Conservation (phyloP, 2,797 vertebrate species). For the Darevskia mixta region DNA sequence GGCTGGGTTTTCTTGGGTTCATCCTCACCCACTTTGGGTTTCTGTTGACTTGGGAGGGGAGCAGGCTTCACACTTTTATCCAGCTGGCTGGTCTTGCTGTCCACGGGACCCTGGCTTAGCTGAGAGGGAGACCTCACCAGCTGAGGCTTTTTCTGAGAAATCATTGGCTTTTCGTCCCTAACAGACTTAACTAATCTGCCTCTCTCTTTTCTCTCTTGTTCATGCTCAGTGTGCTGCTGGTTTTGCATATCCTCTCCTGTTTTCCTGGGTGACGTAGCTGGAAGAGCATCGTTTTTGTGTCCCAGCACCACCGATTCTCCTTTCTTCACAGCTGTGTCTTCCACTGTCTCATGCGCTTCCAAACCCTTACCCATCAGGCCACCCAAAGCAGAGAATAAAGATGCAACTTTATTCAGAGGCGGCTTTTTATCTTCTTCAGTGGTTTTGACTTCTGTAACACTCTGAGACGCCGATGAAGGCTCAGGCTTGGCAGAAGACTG, state of each 20-base stretch:
- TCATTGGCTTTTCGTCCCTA: constrained; percentile 55
- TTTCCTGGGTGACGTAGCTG: constrained; percentile 52
- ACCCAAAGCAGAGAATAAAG: constrained; percentile 86
- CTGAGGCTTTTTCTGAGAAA: constrained; percentile 54
- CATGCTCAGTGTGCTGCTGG: constrained; percentile 32
- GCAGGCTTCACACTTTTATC: constrained; percentile 43
- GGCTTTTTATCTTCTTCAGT: constrained; percentile 82
- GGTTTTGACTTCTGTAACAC: constrained; percentile 80
- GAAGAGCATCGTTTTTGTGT: constrained; percentile 44
- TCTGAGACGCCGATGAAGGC: constrained; percentile 78
- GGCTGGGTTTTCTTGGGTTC: constrained; percentile 58
- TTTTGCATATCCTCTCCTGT: constrained; percentile 20
- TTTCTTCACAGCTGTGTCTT: constrained; percentile 56
- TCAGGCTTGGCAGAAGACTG: constrained; percentile 79
- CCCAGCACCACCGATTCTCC: constrained; percentile 50
- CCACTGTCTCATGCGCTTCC: constrained; percentile 70
- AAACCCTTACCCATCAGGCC: constrained; percentile 81
- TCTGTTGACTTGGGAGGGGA: constrained; percentile 39
- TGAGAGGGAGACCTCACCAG: constrained; percentile 67
- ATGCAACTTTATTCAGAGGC: constrained; percentile 83
- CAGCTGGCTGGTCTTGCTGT: constrained; percentile 9
- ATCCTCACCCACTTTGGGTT: constrained; percentile 39
- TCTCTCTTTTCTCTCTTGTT: constrained; percentile 51
- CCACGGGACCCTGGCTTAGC: constrained; percentile 41
- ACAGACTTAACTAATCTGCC: constrained; percentile 79